Evolutionary conservation across 2,113 vertebrate genomes (phyloP).

Genomic region (Carettochelys insculpta): DNA sequence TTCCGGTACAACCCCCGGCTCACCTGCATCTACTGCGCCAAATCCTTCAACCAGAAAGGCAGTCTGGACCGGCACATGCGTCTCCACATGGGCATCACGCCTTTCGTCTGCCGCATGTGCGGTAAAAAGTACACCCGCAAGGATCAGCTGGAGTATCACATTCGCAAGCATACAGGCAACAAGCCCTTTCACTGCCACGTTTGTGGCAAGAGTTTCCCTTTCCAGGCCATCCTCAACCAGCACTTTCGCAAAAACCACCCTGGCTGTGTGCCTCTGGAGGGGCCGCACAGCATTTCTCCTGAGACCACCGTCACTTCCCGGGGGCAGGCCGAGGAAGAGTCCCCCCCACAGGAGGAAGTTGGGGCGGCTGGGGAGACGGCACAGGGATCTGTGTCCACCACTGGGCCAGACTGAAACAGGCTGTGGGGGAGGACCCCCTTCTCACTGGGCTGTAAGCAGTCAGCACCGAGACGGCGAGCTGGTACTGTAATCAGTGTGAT

Average conservation of each 20-base stretch:
- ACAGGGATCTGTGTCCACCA: slow-evolving; percentile 94
- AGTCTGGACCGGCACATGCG: slow-evolving; percentile 99
- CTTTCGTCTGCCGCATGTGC: slow-evolving; percentile 97
- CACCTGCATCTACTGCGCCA: slow-evolving; percentile 99
- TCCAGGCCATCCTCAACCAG: slow-evolving; percentile 99
- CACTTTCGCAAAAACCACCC: slow-evolving; percentile 99
- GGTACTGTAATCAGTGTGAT: slow-evolving; percentile 74
- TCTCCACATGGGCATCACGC: slow-evolving; percentile 98
- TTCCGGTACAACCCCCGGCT: slow-evolving; percentile 98
- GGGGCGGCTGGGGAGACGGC: slow-evolving; percentile 82
- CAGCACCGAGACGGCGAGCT: slow-evolving; percentile 65
- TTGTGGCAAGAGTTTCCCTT: slow-evolving; percentile 98
- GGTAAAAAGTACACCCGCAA: slow-evolving; percentile 99
- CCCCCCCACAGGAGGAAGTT: slow-evolving; percentile 88
- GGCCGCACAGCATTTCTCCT: slow-evolving; percentile 93
- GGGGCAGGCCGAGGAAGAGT: slow-evolving; percentile 88
- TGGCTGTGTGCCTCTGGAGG: slow-evolving; percentile 90
- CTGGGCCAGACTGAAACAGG: slow-evolving; percentile 88
- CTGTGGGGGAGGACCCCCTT: slow-evolving; percentile 63
- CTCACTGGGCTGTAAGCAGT: slow-evolving; percentile 59
- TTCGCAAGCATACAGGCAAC: slow-evolving; percentile 99
- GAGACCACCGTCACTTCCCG: slow-evolving; percentile 93
- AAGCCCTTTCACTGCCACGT: slow-evolving; percentile 98
- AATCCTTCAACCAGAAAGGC: slow-evolving; percentile 99
- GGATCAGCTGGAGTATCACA: slow-evolving; percentile 98